A percentile compares a stretch with the other conserved stretches of the same genome.
These are phyloP conservation scores for Plutella xylostella DNA, from an alignment of 2,888 invertebrate species.

Conservation along the genomic window DNA sequence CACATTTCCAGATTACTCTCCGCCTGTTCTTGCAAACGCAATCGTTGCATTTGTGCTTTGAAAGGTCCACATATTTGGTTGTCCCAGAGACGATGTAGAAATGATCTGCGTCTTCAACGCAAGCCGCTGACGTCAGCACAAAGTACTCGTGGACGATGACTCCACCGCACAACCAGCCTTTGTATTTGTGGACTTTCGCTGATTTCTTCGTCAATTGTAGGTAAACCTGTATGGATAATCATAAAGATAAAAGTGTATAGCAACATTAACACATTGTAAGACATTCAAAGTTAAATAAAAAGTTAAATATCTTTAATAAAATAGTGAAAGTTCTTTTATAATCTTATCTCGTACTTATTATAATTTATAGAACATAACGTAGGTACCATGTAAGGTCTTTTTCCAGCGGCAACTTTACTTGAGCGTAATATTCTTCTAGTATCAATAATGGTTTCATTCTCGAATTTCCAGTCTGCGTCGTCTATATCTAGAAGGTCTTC, in stretches of 20 bases:
- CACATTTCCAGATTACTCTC: constrained; percentile 58
- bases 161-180: constrained; percentile 58
- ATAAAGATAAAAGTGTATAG: too few species aligned
- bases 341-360: too few species aligned
- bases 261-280: too few species aligned
- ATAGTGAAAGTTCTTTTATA: too few species aligned
- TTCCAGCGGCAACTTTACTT: constrained; percentile 35
- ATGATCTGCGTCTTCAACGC: constrained; percentile 57
- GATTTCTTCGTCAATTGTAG: constrained; percentile 57
- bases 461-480: constrained; percentile 52
- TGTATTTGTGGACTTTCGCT: constrained; percentile 55
- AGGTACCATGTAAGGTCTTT: constrained; percentile 54
- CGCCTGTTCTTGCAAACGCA: constrained; percentile 53
- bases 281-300: too few species aligned
- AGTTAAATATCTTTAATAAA: too few species aligned
- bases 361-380: neutral
- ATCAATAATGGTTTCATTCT: constrained; percentile 43
- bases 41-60: constrained; percentile 45
- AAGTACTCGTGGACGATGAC: constrained; percentile 48
- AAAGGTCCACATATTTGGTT: constrained; percentile 49
- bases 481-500: constrained; percentile 23
- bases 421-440: constrained; percentile 51
- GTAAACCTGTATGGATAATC: constrained; percentile 35
- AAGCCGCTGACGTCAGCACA: constrained; percentile 57
- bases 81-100: constrained; percentile 60